A percentile compares a stretch with the other conserved stretches of the same genome.
Conservation (phyloP, 2,888 invertebrate genomes). For the Dioctria rufipes region DNA sequence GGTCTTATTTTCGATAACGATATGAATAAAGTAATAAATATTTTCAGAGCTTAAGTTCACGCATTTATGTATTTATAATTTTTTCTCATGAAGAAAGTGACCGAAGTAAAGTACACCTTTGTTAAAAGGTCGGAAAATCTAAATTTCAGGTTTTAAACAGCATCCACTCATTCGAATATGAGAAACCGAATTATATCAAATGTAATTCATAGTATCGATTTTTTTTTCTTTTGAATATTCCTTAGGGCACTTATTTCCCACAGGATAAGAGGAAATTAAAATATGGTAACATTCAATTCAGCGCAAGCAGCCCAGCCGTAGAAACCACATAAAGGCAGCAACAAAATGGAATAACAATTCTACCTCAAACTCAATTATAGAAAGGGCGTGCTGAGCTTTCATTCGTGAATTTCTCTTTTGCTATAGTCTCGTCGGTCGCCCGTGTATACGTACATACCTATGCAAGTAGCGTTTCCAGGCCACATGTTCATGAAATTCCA, state of each 20-base stretch:
- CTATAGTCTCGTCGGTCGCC: neutral
- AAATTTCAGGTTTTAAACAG: too few species aligned
- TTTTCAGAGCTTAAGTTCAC: too few species aligned
- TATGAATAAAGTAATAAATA: too few species aligned
- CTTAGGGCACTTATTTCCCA: conserved; percentile 32
- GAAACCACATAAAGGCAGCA: conserved; percentile 43
- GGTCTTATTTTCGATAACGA: too few species aligned
- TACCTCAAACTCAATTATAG: conserved; percentile 44
- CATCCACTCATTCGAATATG: too few species aligned
- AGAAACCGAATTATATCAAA: conserved; percentile 5
- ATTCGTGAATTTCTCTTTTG: conserved; percentile 22
- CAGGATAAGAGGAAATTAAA: conserved; percentile 40
- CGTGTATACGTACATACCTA: conserved; percentile 17
- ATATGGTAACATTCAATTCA: conserved; percentile 39
- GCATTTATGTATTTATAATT: too few species aligned
- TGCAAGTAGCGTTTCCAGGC: conserved; percentile 45
- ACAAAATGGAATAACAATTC: conserved; percentile 51
- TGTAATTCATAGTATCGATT: conserved; percentile 16
- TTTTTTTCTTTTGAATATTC: neutral
- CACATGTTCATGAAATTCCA: conserved; percentile 58
- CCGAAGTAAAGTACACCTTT: too few species aligned
- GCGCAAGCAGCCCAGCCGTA: conserved; percentile 29
- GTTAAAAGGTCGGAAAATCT: too few species aligned
- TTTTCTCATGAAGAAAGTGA: too few species aligned
- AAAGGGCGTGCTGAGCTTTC: conserved; percentile 29